Evolutionary conservation across 1,140 invertebrate species (phyloP).

Genomic region (Calephelis virginiensis): DNA sequence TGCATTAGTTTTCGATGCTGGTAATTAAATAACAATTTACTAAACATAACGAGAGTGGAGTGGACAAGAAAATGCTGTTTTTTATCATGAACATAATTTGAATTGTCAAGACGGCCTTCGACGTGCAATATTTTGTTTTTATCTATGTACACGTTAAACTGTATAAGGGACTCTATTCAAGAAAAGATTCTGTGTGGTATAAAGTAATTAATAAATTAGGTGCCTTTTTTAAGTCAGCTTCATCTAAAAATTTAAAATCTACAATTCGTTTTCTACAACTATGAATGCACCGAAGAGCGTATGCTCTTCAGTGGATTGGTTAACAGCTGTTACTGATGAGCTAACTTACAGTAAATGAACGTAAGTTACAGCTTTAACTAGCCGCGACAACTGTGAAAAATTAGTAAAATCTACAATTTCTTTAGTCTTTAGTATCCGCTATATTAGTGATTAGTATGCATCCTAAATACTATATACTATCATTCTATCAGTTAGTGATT

Average conservation of each 20-base stretch:
- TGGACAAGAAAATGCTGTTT: conserved; percentile 31
- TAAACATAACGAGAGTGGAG: conserved; percentile 24
- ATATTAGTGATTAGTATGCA: not conserved
- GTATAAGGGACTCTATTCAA: conserved; percentile 4
- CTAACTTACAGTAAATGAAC: too few species aligned
- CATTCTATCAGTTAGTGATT: too few species aligned
- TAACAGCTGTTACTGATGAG: too few species aligned
- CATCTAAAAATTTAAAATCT: not conserved
- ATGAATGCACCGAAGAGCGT: not conserved
- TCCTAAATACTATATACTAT: too few species aligned
- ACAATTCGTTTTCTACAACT: not conserved
- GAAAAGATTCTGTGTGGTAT: too few species aligned
- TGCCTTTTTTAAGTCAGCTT: not conserved
- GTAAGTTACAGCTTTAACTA: conserved; percentile 1
- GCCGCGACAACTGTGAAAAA: conserved; percentile 2
- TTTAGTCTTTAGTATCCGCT: too few species aligned
- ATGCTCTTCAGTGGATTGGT: too few species aligned
- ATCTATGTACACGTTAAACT: conserved; percentile 24
- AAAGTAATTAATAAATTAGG: too few species aligned
- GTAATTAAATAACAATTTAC: not conserved
- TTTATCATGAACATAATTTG: conserved; percentile 26
- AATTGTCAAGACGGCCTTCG: conserved; percentile 28
- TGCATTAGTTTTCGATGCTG: not conserved
- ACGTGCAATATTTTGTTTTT: conserved; percentile 24
- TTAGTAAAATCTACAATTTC: not conserved